Percentiles rank a stretch among this genome's conserved stretches.
phyloP scores from a whole-genome alignment of 2,888 invertebrate genomes.

The Machimus atricapillus region DNA sequence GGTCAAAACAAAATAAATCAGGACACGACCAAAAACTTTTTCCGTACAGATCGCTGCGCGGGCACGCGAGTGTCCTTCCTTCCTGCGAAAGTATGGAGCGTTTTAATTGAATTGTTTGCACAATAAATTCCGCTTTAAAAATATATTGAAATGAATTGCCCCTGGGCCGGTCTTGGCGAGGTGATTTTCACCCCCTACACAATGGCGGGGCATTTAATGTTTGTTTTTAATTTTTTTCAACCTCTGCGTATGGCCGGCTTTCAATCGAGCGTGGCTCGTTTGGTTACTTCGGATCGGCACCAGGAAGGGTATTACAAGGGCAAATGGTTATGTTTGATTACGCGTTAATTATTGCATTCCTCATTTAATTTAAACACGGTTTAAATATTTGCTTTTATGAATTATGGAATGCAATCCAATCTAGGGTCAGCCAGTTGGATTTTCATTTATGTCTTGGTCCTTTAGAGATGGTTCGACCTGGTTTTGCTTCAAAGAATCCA shows the following conservation, averaged over 20 bases:
- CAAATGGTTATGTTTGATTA: neutral
- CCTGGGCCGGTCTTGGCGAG: neutral
- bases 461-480: neutral
- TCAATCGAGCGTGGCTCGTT: neutral
- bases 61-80: neutral
- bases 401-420: neutral
- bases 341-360: neutral
- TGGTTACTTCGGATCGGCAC: neutral
- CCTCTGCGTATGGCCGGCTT: neutral
- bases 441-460: neutral
- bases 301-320: neutral
- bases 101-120: neutral
- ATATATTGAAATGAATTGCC: neutral
- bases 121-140: neutral
- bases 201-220: neutral
- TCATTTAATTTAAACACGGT: neutral
- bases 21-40: neutral
- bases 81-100: neutral
- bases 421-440: neutral
- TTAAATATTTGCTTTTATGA: neutral
- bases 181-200: neutral
- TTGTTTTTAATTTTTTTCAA: neutral
- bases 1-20: constrained; percentile 4
- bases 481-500: neutral
- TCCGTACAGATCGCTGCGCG: neutral